Conservation (phyloP, 2,797 vertebrate genomes). For the Eulemur mongoz region DNA sequence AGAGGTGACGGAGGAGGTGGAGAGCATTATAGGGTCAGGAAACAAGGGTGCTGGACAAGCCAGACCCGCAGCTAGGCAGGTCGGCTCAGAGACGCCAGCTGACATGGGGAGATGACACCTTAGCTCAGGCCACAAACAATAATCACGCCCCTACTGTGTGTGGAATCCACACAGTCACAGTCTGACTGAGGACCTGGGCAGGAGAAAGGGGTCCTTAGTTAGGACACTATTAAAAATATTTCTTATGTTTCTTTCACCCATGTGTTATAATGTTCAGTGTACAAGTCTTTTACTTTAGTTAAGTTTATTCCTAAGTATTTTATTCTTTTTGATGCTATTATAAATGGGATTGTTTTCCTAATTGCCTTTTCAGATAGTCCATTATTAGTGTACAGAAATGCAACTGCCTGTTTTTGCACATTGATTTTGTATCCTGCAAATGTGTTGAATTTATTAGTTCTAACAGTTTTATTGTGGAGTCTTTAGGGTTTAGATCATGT, state of each 20-base stretch:
- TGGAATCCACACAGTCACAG: background rate
- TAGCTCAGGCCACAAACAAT: background rate
- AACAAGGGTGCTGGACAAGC: background rate
- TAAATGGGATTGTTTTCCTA: background rate
- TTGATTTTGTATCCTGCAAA: background rate
- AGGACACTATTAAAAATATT: background rate
- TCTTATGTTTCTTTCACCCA: background rate
- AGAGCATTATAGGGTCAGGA: background rate
- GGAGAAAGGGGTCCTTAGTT: background rate
- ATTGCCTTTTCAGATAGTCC: background rate
- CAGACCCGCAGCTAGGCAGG: background rate
- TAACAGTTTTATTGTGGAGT: background rate
- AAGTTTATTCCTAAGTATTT: background rate
- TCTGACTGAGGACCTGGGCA: background rate
- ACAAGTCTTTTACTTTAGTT: background rate
- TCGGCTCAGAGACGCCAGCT: background rate
- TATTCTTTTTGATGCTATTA: background rate
- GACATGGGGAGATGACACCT: background rate
- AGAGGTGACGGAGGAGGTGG: background rate
- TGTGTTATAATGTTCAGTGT: background rate
- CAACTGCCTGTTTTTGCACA: background rate
- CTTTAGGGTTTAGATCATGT: background rate
- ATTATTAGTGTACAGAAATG: background rate
- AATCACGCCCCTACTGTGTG: background rate
- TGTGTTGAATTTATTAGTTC: conserved; percentile 35